Conservation (phyloP, 2,888 invertebrate genomes). For the Euclidia mi region DNA sequence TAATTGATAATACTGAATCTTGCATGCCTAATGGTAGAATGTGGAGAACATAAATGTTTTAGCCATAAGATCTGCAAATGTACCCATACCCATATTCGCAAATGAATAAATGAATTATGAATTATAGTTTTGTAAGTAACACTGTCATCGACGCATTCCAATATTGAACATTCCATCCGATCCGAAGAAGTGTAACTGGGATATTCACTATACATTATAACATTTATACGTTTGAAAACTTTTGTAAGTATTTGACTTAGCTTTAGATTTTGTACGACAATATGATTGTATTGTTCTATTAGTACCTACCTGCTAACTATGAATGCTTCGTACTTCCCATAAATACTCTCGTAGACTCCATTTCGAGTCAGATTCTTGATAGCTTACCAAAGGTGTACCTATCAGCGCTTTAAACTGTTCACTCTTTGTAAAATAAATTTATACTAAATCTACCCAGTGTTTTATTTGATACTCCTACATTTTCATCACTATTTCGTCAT, state of each 20-base stretch:
- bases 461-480: conserved; percentile 44
- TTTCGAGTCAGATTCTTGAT: conserved; percentile 52
- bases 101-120: no score
- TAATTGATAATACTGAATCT: no score
- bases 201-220: conserved; percentile 20
- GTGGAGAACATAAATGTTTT: no score
- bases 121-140: no score
- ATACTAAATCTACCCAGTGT: conserved; percentile 60
- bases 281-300: conserved; percentile 38
- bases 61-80: no score
- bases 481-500: no score
- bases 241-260: conserved; percentile 64
- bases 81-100: no score
- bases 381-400: conserved; percentile 61
- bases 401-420: conserved; percentile 73
- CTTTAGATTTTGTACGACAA: conserved; percentile 68
- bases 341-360: conserved; percentile 25
- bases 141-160: conserved; percentile 10
- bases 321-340: conserved; percentile 39
- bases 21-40: no score
- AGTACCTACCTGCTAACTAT: no score
- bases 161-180: conserved; percentile 32
- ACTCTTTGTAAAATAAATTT: conserved; percentile 78
- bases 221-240: conserved; percentile 46
- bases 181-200: conserved; percentile 35